Conservation (phyloP, 2,888 invertebrate species). For the Dryomyza anilis region DNA sequence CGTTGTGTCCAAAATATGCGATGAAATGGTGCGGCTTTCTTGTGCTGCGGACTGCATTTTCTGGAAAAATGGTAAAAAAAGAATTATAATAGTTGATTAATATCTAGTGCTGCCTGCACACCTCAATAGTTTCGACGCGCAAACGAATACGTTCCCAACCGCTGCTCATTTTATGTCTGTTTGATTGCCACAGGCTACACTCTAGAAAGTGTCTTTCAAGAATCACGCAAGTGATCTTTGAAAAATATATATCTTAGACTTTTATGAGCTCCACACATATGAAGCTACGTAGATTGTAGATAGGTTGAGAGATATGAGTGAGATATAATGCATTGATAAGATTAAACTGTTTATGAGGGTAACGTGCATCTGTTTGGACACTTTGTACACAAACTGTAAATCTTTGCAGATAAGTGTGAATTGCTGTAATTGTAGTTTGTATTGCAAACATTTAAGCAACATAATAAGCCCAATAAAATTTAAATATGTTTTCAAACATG, state of each 20-base stretch:
- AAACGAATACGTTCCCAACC: constrained; percentile 45
- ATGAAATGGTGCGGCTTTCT: constrained; percentile 68
- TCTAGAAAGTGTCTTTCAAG: too few species aligned
- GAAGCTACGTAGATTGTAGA: not conserved
- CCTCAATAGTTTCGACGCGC: constrained; percentile 45
- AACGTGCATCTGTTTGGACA: too few species aligned
- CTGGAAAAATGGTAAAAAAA: not conserved
- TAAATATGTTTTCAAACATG: too few species aligned
- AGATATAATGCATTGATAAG: not conserved
- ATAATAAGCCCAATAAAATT: too few species aligned
- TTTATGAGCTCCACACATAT: not conserved
- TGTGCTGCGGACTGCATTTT: not conserved
- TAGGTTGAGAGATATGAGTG: not conserved
- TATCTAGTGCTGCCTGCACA: not conserved
- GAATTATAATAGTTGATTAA: not conserved
- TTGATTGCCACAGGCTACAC: not conserved
- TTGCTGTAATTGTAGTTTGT: too few species aligned
- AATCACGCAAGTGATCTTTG: too few species aligned
- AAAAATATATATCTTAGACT: too few species aligned
- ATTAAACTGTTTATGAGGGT: not conserved
- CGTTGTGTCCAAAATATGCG: constrained; percentile 76
- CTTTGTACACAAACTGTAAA: too few species aligned
- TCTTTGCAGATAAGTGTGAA: too few species aligned
- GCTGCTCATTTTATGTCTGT: constrained; percentile 39
- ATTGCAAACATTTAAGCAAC: too few species aligned